These are phyloP conservation scores for Craseonycteris thonglongyai DNA, from an alignment of 2,113 vertebrate genomes.

Conservation along the genomic window DNA sequence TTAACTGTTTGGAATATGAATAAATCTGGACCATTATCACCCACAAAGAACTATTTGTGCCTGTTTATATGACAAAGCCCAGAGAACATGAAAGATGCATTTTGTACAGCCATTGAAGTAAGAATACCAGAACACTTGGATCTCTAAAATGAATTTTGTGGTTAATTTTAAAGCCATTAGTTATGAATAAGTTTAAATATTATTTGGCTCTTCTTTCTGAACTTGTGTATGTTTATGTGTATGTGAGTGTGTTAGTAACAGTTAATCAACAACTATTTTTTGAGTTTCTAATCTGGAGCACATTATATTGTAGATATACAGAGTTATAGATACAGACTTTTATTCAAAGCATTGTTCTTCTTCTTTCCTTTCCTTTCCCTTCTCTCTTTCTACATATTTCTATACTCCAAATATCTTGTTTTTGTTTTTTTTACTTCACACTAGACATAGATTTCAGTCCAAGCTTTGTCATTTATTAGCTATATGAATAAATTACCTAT, in stretches of 20 bases:
- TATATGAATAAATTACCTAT: background rate
- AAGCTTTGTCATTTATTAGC: background rate
- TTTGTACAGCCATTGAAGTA: background rate
- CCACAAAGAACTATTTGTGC: background rate
- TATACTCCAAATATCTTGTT: background rate
- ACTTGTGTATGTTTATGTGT: background rate
- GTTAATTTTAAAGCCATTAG: background rate
- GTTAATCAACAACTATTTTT: background rate
- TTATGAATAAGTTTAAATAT: background rate
- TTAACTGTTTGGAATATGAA: background rate
- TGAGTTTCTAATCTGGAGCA: background rate
- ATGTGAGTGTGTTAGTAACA: background rate
- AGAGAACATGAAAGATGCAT: background rate
- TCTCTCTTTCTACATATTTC: background rate
- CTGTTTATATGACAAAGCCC: background rate
- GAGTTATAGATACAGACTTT: background rate
- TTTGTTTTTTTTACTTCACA: background rate
- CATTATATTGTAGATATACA: background rate
- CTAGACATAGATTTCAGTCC: background rate
- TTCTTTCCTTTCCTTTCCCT: background rate
- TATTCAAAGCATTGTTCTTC: background rate
- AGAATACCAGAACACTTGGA: background rate
- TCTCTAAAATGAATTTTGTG: background rate
- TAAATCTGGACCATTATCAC: background rate
- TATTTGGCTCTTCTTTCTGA: background rate